Conservation (phyloP, 2,888 invertebrate species). For the Polydrusus tereticollis region DNA sequence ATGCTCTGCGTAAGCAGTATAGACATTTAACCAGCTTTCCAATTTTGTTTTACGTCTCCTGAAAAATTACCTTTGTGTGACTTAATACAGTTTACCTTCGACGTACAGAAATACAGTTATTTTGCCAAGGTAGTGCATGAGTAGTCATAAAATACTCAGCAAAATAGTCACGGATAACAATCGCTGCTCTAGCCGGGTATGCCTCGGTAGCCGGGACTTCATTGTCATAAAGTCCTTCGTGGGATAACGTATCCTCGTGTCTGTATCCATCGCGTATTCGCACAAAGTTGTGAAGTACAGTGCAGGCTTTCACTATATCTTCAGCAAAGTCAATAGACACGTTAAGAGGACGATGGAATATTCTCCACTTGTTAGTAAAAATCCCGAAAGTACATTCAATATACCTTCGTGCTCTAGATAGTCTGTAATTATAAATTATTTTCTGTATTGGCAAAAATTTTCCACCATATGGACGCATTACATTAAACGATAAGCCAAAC, state of each 20-base stretch:
- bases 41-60: too few relatives aligned
- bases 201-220: too few relatives aligned
- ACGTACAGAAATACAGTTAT: too few relatives aligned
- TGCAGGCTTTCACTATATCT: slow-evolving; percentile 53
- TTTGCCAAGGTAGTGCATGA: too few relatives aligned
- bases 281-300: slow-evolving; percentile 51
- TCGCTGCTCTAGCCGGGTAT: too few relatives aligned
- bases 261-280: slow-evolving; percentile 46
- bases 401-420: slow-evolving; percentile 52
- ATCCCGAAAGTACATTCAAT: slow-evolving; percentile 54
- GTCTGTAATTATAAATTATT: slow-evolving; percentile 48
- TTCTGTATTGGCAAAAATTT: slow-evolving; percentile 33
- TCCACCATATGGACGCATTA: slow-evolving; percentile 46
- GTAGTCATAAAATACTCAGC: too few relatives aligned
- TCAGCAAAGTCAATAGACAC: slow-evolving; percentile 50
- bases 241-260: slow-evolving; percentile 28
- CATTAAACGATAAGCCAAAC: slow-evolving; percentile 39
- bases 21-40: too few relatives aligned
- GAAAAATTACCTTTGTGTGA: too few relatives aligned
- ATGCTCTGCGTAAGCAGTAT: too few relatives aligned
- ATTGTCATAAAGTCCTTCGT: too few relatives aligned
- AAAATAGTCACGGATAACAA: too few relatives aligned
- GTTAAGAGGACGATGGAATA: slow-evolving; percentile 53
- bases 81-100: too few relatives aligned
- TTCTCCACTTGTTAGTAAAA: slow-evolving; percentile 55